Base-by-base conservation (phyloP, 1,140 invertebrate genomes). In the Sinella curviseta region DNA sequence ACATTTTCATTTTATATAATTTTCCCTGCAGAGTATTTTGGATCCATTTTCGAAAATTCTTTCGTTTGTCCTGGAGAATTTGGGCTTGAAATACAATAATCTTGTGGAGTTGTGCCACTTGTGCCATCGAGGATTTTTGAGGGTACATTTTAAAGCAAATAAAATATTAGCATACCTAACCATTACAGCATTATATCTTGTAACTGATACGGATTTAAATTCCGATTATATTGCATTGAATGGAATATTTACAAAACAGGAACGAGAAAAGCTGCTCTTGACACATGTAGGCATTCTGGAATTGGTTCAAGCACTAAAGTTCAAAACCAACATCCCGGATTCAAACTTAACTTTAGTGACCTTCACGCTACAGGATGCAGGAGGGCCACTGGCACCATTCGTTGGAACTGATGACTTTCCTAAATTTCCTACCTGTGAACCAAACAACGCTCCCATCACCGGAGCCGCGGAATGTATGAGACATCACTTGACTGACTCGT, bases 1-100 rank as follows among this genome's bases (percentile, higher is more conserved):
- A 36, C 8, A 78, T 60, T 77, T 16, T 77, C 12, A 55, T 34
- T 16, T 75, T 26, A 74, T 77, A 26, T 57, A 74, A 35, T 36
- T 80, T 60, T 14, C 78, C 80, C 87, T 89, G 82, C 84, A 92
- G 92, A 90, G 90, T 34, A 91, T 97, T 85, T 87, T 98, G 78
- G 98, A 99, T 85, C 94, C 96, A n/a, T 98, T 98, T 86, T 94
- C 95, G 0, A 99, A 99, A 89, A 91, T 99, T 73, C 86, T 99
- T 31, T 94, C 94, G 85, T 95, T 94, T 86, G 91, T 93, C 2
- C 93, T 99, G 57, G 96, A 98, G 87, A 94, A 95, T 85, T 94
- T 92, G 78, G 89, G 90, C n/a, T 88, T 99, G 35, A 92, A 94
- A 80, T 94, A 98, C 84, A 91, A 92, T 67, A 91, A 93, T 78